Evolutionary conservation across 2,113 vertebrate species (phyloP).

Genomic region (Planiliza haematocheilus): DNA sequence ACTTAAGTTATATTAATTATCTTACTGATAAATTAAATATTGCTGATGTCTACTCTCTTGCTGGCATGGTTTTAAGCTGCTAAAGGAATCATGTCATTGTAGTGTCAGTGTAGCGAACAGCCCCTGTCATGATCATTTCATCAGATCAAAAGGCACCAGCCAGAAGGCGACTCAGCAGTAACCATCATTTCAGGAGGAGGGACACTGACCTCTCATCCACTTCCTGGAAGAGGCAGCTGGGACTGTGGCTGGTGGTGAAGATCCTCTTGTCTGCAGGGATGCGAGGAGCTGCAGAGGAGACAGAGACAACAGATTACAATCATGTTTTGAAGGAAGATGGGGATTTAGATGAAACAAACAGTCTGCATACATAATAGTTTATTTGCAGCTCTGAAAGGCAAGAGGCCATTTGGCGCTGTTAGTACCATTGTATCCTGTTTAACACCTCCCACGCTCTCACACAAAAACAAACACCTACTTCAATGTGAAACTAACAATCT

Average conservation of each 20-base stretch:
- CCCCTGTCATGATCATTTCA: too few relatives aligned
- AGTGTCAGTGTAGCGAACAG: too few relatives aligned
- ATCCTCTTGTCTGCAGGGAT: constrained; percentile 92
- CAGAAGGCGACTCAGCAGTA: neutral
- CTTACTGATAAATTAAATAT: too few relatives aligned
- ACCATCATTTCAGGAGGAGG: neutral
- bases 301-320: constrained; percentile 7
- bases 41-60: too few relatives aligned
- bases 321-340: neutral
- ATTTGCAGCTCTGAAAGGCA: neutral
- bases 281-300: constrained; percentile 85
- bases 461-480: too few relatives aligned
- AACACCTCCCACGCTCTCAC: too few relatives aligned
- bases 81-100: neutral
- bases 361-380: neutral
- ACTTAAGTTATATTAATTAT: too few relatives aligned
- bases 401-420: neutral
- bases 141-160: neutral
- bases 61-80: too few relatives aligned
- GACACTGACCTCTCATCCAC: constrained; percentile 88
- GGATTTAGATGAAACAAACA: neutral
- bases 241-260: constrained; percentile 92
- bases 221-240: constrained; percentile 93
- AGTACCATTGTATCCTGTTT: neutral
- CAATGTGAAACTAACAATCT: too few relatives aligned